Evolutionary conservation across 2,888 invertebrate genomes (phyloP).

Genomic region (Athalia rosae): DNA sequence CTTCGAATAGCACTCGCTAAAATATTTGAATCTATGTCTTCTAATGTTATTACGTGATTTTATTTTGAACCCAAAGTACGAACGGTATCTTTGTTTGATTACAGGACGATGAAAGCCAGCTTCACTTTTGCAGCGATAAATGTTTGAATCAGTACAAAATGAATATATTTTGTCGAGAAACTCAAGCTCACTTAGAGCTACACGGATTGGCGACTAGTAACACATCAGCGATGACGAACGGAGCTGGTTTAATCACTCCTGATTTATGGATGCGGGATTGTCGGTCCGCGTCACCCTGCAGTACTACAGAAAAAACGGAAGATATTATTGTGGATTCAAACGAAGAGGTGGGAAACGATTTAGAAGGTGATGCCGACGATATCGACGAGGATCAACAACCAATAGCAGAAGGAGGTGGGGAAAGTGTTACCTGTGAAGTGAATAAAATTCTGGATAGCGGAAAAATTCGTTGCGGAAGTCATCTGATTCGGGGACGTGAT

Average conservation of each 20-base stretch:
- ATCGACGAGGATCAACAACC: neutral
- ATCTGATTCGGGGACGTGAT: slow-evolving; percentile 26
- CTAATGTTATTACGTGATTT: slow-evolving; percentile 35
- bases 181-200: slow-evolving; percentile 92
- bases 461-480: slow-evolving; percentile 27
- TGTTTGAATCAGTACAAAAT: slow-evolving; percentile 97
- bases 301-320: slow-evolving; percentile 51
- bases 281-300: slow-evolving; percentile 77
- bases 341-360: slow-evolving; percentile 54
- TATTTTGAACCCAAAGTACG: neutral
- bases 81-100: slow-evolving; percentile 49
- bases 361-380: slow-evolving; percentile 40
- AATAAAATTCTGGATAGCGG: slow-evolving; percentile 2
- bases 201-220: slow-evolving; percentile 63
- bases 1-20: slow-evolving; percentile 31
- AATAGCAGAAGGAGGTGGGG: no score
- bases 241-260: slow-evolving; percentile 86
- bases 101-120: slow-evolving; percentile 91
- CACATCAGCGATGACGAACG: slow-evolving; percentile 58
- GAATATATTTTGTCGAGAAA: slow-evolving; percentile 96
- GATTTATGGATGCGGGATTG: slow-evolving; percentile 93
- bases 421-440: no score
- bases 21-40: slow-evolving; percentile 16
- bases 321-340: slow-evolving; percentile 49
- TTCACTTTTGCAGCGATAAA: slow-evolving; percentile 94